Evolutionary conservation across 37 sponge, comb jelly and placozoan genomes (phyloP).

Genomic region (Ianthella basta): DNA sequence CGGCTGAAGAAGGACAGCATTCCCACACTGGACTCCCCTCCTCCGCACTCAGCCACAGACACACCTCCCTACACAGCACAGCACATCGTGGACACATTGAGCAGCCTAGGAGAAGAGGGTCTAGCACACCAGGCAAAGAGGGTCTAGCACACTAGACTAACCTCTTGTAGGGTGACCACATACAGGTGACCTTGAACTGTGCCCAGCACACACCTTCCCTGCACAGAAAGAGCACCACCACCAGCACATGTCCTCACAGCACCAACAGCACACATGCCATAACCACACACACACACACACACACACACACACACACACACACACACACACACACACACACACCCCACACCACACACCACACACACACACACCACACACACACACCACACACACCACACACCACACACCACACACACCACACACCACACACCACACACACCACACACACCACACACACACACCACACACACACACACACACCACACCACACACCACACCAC

Average conservation of each 20-base stretch:
- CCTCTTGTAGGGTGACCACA: neutral
- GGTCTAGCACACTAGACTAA: neutral
- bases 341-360: neutral
- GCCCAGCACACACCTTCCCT: neutral
- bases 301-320: too few relatives aligned
- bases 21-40: conserved; percentile 32
- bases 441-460: neutral
- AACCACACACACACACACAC: neutral
- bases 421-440: too few relatives aligned
- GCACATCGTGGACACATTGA: neutral
- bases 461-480: neutral
- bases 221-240: neutral
- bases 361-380: neutral
- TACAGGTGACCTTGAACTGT: neutral
- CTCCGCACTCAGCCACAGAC: conserved; percentile 24
- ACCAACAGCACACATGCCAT: neutral
- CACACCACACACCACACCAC: too few relatives aligned
- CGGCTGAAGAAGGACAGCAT: conserved; percentile 72
- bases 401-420: too few relatives aligned
- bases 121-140: neutral
- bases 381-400: neutral
- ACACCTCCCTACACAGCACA: conserved; percentile 27
- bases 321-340: too few relatives aligned
- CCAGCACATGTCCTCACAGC: neutral
- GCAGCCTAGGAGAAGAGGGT: conserved; percentile 1